phyloP scores from a whole-genome alignment of 2,888 invertebrate species.

The Drosophila fulvimacula region DNA sequence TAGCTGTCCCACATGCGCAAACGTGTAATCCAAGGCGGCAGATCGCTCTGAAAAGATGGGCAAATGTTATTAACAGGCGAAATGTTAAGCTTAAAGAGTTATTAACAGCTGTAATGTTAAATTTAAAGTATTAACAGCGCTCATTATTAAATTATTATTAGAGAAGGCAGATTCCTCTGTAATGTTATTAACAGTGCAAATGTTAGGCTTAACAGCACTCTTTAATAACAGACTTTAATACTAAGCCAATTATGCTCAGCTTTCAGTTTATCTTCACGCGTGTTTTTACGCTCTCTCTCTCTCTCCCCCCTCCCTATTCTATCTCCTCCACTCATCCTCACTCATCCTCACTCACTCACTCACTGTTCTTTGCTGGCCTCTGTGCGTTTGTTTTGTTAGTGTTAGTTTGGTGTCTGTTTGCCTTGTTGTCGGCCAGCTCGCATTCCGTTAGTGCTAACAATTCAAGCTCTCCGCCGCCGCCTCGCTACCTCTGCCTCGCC shows the following conservation, averaged over 20 bases:
- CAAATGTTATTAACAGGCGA: conserved; percentile 14
- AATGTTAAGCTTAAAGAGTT: conserved; percentile 5
- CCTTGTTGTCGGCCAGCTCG: conserved; percentile 38
- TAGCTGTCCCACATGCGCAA: conserved; percentile 91
- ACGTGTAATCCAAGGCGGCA: conserved; percentile 88
- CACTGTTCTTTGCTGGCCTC: conserved; percentile 11
- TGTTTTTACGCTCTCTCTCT: conserved; percentile 7
- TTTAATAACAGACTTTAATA: not conserved
- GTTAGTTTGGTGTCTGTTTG: conserved; percentile 40
- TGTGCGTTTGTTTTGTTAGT: conserved; percentile 30
- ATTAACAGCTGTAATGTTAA: conserved; percentile 8
- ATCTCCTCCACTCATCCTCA: not conserved
- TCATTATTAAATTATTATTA: not conserved
- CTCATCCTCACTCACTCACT: not conserved
- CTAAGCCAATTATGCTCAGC: conserved; percentile 1
- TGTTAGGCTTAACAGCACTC: not conserved
- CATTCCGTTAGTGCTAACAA: conserved; percentile 46
- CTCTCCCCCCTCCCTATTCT: conserved; percentile 1
- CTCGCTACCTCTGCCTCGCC: not conserved
- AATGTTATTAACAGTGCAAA: conserved; percentile 18
- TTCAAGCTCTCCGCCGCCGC: conserved; percentile 3
- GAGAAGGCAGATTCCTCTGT: conserved; percentile 84
- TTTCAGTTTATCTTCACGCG: conserved; percentile 17
- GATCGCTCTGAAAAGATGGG: conserved; percentile 78
- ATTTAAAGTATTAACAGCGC: not conserved